Percentiles rank a stretch among this genome's conserved stretches.
Conservation (phyloP, 2,888 invertebrate genomes). For the Cerceris rybyensis region DNA sequence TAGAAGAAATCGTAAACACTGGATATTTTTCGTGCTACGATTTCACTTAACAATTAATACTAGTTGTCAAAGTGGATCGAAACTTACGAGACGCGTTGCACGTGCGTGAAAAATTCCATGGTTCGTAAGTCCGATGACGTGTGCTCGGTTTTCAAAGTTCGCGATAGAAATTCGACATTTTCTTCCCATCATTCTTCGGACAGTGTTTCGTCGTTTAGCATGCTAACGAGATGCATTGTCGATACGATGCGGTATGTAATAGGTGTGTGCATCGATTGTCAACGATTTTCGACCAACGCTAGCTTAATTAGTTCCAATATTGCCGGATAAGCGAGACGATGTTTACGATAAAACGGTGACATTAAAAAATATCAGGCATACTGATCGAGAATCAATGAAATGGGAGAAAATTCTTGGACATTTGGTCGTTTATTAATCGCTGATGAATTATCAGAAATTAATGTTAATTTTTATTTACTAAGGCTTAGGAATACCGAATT, state of each 20-base stretch:
- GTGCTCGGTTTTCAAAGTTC: slow-evolving; percentile 65
- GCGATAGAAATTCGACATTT: slow-evolving; percentile 58
- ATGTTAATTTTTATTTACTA: not conserved
- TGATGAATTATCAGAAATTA: not conserved
- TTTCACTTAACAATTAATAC: slow-evolving; percentile 32
- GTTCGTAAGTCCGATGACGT: slow-evolving; percentile 46
- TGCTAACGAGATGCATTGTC: slow-evolving; percentile 53
- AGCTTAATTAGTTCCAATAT: slow-evolving; percentile 59
- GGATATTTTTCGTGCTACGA: slow-evolving; percentile 31
- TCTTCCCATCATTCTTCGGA: slow-evolving; percentile 59
- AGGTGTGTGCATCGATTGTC: slow-evolving; percentile 60
- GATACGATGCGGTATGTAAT: slow-evolving; percentile 54
- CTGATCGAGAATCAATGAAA: not conserved
- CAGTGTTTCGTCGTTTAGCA: slow-evolving; percentile 71
- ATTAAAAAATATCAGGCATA: slow-evolving; percentile 24
- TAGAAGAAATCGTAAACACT: slow-evolving; percentile 2
- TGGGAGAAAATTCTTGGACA: slow-evolving; percentile 1
- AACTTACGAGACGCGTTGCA: slow-evolving; percentile 56
- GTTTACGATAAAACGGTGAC: slow-evolving; percentile 32
- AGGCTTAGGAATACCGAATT: not conserved
- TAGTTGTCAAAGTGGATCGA: slow-evolving; percentile 61
- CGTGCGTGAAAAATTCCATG: slow-evolving; percentile 39
- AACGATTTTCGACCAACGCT: slow-evolving; percentile 68
- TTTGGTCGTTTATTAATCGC: not conserved
- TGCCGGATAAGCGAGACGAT: slow-evolving; percentile 51